Evolutionary conservation across 2,797 vertebrate species (phyloP).

Genomic region (Nyctibius grandis): DNA sequence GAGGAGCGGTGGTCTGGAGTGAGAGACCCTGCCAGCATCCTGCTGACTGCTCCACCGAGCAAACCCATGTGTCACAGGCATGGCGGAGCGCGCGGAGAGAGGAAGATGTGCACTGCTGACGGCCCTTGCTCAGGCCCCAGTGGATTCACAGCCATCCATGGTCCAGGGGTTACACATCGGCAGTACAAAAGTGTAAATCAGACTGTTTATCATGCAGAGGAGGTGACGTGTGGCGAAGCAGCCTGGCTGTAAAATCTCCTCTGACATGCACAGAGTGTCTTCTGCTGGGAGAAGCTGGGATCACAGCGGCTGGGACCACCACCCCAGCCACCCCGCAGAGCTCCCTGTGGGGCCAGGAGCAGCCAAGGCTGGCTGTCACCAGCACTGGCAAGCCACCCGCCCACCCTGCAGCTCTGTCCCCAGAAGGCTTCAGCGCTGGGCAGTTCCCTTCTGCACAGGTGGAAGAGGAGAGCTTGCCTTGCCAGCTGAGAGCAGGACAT

Average conservation of each 20-base stretch:
- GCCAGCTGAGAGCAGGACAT: not conserved
- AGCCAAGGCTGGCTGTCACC: not conserved
- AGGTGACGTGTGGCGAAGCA: not conserved
- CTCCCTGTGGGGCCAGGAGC: fast-evolving
- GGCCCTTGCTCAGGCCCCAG: not conserved
- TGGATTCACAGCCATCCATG: not conserved
- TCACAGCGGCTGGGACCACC: not conserved
- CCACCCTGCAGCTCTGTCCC: not conserved
- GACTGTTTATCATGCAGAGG: not conserved
- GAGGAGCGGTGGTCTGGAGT: not conserved
- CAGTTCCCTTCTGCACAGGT: not conserved
- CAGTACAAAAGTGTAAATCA: not conserved
- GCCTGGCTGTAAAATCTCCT: not conserved
- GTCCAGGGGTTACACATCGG: not conserved
- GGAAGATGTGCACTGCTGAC: not conserved
- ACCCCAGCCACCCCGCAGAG: not conserved
- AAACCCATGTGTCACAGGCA: not conserved
- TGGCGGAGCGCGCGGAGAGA: fast-evolving
- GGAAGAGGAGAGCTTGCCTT: not conserved
- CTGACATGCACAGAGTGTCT: not conserved
- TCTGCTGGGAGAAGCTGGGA: conserved; percentile 6
- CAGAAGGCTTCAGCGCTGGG: not conserved
- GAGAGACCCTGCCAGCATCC: not conserved
- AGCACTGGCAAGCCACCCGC: not conserved
- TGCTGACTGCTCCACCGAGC: not conserved